Evolutionary conservation across 2,888 invertebrate species (phyloP), one percentile per base, ranked within the genome.

Genomic region (Papilio gigon): DNA sequence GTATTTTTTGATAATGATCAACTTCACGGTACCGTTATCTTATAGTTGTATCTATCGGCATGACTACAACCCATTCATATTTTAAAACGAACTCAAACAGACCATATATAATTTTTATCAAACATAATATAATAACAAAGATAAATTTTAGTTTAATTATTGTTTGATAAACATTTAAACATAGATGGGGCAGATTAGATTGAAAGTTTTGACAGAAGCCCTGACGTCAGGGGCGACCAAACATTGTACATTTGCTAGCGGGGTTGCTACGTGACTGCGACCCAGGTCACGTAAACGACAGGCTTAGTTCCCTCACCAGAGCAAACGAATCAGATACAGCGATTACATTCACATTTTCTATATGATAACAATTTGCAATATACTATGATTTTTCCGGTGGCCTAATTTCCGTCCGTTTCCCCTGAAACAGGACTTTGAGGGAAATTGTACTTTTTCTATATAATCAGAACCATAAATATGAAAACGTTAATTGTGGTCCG

Each of bases 181-280:
- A 50, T 12, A 50, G 25, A 27, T 53, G 2, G 17, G 25, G 25
- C 25, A 44, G 20, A 9, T 44, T 44, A 44, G 12, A 30, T 30
- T 17, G 27, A 27, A 9, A 56, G 53, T 56, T 56, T 56, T 30
- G 53, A 30, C 53, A 56, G 53, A 8, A 17, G 17, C 6, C 33
- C 33, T 35, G 33, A 1, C 33, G 11, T 35, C 9, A 35, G 33
- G 0, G 33, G 17, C 30, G 30, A 30, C 4, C 53, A 30, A 56
- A 56, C 30, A 56, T 56, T 30, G 30, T n/a, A 56, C 30, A 56
- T 56, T 56, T 17, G 17, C 53, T 9, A 56, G 30, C 25, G 27
- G 50, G 30, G 30, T 56, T 56, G 53, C 17, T 56, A 56, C 53
- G 53, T 56, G 53, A 56, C 30, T 30, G 4, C 4, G 8, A 1